Conservation (phyloP, 2,797 vertebrate species). For the Sebastes baramenuke region DNA sequence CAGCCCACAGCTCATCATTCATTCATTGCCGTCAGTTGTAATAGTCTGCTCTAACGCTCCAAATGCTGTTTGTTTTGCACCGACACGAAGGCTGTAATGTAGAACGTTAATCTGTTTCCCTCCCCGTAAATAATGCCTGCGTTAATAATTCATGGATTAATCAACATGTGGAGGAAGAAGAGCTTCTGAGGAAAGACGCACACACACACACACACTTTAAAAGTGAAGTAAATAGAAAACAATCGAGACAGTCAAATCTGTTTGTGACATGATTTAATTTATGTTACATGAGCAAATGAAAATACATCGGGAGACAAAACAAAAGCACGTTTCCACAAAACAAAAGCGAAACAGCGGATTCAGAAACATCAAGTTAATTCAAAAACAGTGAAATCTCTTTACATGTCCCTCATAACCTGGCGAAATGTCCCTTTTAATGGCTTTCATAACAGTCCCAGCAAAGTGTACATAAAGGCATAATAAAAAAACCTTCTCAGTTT, state of each 20-base stretch:
- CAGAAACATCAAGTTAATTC: constrained; percentile 6
- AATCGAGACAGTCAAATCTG: constrained; percentile 3
- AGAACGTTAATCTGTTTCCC: constrained; percentile 42
- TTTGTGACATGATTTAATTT: constrained; percentile 58
- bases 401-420: constrained; percentile 12
- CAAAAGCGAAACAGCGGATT: constrained; percentile 28
- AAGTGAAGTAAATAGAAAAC: background rate
- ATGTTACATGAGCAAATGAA: constrained; percentile 43
- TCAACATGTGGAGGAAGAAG: constrained; percentile 14
- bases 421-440: constrained; percentile 38
- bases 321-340: constrained; percentile 38
- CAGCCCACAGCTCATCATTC: constrained; percentile 28
- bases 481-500: constrained; percentile 12
- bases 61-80: constrained; percentile 36
- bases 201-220: background rate
- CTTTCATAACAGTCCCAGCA: constrained; percentile 12
- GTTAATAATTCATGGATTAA: constrained; percentile 66
- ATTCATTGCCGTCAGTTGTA: constrained; percentile 31
- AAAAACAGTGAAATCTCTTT: constrained; percentile 8
- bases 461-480: constrained; percentile 22
- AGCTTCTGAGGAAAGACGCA: constrained; percentile 2
- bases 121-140: constrained; percentile 25
- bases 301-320: constrained; percentile 39
- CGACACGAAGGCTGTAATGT: constrained; percentile 22
- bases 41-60: constrained; percentile 7